Evolutionary conservation across 37 sponge, comb jelly and placozoan genomes (phyloP).

Genomic region (Ianthella basta): DNA sequence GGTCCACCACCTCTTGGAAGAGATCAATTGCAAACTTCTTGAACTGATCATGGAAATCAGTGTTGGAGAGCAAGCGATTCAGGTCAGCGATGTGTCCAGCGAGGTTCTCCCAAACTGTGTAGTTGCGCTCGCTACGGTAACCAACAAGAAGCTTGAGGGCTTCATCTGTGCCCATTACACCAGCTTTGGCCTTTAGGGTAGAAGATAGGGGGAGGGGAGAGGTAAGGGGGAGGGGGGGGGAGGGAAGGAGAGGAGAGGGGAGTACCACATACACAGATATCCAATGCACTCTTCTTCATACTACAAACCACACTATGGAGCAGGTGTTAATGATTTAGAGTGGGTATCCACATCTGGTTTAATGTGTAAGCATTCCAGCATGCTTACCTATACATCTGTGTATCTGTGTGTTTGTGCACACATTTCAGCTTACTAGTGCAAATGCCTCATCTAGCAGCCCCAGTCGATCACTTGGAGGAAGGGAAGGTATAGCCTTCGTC

Average conservation of each 20-base stretch:
- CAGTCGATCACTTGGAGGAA: conserved; percentile 75
- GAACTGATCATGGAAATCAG: conserved; percentile 68
- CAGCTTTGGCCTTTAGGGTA: conserved; percentile 68
- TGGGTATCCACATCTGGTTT: too few relatives aligned
- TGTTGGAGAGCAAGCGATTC: conserved; percentile 57
- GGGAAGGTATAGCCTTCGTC: conserved; percentile 65
- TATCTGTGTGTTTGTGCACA: neutral
- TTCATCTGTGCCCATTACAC: conserved; percentile 77
- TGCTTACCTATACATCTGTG: too few relatives aligned
- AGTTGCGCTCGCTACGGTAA: conserved; percentile 74
- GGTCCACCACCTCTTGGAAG: conserved; percentile 35
- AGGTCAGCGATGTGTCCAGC: conserved; percentile 35
- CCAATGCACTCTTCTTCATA: too few relatives aligned
- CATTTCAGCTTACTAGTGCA: conserved; percentile 70
- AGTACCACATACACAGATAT: too few relatives aligned
- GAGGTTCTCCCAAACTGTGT: conserved; percentile 84
- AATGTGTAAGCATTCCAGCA: too few relatives aligned
- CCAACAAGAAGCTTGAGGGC: conserved; percentile 67
- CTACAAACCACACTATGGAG: too few relatives aligned
- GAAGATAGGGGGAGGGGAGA: neutral
- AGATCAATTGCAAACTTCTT: conserved; percentile 66
- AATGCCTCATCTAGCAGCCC: conserved; percentile 82
- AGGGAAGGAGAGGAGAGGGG: too few relatives aligned
- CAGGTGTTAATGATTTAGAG: too few relatives aligned
- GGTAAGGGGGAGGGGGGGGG: neutral